A percentile compares a stretch with the other conserved stretches of the same genome.
Evolutionary conservation across 2,113 vertebrate species (phyloP).

Genomic region (Erythrocercus mccallii): DNA sequence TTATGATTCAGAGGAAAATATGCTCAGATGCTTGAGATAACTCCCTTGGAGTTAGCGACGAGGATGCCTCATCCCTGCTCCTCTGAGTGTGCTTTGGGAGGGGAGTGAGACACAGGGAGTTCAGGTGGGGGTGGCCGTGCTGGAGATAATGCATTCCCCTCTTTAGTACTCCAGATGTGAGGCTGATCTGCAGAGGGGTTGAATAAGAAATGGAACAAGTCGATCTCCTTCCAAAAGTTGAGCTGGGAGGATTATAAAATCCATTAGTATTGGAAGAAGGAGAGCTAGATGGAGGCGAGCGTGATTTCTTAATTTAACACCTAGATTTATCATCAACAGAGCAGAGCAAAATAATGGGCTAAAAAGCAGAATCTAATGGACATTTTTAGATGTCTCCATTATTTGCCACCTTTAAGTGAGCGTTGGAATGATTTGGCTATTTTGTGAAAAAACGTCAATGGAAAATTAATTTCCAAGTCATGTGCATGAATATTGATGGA

Average conservation of each 20-base stretch:
- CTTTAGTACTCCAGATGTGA: neutral
- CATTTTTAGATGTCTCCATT: neutral
- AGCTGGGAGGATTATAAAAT: neutral
- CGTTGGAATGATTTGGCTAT: neutral
- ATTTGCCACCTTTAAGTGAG: constrained; percentile 8
- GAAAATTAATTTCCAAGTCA: constrained; percentile 43
- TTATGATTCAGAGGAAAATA: neutral
- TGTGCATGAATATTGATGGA: constrained; percentile 28
- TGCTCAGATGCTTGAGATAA: neutral
- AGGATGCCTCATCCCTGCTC: neutral
- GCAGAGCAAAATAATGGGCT: neutral
- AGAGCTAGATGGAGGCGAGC: neutral
- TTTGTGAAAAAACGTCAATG: neutral
- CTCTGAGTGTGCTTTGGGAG: neutral
- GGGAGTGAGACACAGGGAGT: fast-evolving
- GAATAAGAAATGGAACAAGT: neutral
- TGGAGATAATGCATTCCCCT: neutral
- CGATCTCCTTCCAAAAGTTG: neutral
- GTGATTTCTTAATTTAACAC: neutral
- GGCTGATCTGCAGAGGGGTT: neutral
- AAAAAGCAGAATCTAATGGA: neutral
- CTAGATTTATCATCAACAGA: neutral
- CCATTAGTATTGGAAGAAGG: neutral
- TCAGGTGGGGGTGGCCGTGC: neutral
- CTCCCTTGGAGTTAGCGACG: fast-evolving